Conservation (phyloP, 2,888 invertebrate genomes). For the Diplolepis rosae region DNA sequence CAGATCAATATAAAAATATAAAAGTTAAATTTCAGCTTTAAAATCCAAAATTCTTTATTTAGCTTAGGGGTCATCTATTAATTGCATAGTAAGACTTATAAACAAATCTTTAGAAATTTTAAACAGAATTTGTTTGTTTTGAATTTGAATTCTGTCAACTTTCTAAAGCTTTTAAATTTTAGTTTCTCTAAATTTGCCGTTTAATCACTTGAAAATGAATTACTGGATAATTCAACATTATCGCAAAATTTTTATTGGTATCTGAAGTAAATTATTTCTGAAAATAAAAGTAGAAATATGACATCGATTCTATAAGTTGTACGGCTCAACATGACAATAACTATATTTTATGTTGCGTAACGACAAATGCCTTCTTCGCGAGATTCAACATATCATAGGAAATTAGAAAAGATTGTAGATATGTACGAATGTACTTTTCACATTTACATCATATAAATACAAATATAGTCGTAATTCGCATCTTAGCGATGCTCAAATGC, state of each 20-base stretch:
- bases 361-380: slow-evolving; percentile 3
- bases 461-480: slow-evolving; percentile 13
- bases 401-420: slow-evolving; percentile 15
- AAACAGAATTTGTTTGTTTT: too few relatives aligned
- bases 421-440: slow-evolving; percentile 19
- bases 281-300: background rate
- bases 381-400: slow-evolving; percentile 25
- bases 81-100: too few relatives aligned
- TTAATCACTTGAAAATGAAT: background rate
- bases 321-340: background rate
- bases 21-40: too few relatives aligned
- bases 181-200: too few relatives aligned
- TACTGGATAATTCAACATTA: background rate
- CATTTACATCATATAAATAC: background rate
- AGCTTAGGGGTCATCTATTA: too few relatives aligned
- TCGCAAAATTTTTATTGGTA: too few relatives aligned
- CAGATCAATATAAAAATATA: too few relatives aligned
- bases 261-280: too few relatives aligned
- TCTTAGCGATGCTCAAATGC: background rate
- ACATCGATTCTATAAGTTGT: background rate
- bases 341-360: background rate
- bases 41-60: too few relatives aligned
- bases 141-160: too few relatives aligned
- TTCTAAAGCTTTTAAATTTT: too few relatives aligned
- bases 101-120: too few relatives aligned